Conservation (phyloP, 2,797 vertebrate genomes). For the Scyliorhinus canicula region DNA sequence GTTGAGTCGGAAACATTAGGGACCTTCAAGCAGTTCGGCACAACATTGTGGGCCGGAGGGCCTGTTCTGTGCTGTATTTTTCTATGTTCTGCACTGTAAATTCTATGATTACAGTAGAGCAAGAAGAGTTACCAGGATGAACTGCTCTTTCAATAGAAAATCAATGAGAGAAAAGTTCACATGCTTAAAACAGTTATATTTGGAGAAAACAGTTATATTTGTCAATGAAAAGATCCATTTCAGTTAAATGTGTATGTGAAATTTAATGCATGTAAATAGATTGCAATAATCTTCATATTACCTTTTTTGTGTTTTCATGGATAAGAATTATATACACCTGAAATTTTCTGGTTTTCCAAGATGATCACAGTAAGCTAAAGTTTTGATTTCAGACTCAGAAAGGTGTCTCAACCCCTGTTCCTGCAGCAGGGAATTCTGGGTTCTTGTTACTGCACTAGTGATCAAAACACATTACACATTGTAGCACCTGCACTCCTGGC, state of each 20-base stretch:
- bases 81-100: too few species aligned
- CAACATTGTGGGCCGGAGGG: too few species aligned
- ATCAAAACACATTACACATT: neutral
- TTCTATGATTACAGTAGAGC: neutral
- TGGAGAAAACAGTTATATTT: neutral
- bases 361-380: neutral
- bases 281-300: neutral
- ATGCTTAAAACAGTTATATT: neutral
- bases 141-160: neutral
- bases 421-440: neutral
- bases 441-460: neutral
- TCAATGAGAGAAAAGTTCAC: neutral
- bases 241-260: neutral
- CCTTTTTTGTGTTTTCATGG: neutral
- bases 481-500: neutral
- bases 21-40: too few species aligned
- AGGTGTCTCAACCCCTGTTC: neutral
- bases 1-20: too few species aligned
- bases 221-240: neutral
- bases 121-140: neutral
- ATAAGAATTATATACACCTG: neutral
- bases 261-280: neutral
- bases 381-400: neutral
- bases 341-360: conserved; percentile 11
- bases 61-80: too few species aligned